Percentiles rank a stretch among this genome's conserved stretches.
Evolutionary conservation across 2,888 invertebrate genomes (phyloP).

Genomic region (Prostheceraeus crozeri): DNA sequence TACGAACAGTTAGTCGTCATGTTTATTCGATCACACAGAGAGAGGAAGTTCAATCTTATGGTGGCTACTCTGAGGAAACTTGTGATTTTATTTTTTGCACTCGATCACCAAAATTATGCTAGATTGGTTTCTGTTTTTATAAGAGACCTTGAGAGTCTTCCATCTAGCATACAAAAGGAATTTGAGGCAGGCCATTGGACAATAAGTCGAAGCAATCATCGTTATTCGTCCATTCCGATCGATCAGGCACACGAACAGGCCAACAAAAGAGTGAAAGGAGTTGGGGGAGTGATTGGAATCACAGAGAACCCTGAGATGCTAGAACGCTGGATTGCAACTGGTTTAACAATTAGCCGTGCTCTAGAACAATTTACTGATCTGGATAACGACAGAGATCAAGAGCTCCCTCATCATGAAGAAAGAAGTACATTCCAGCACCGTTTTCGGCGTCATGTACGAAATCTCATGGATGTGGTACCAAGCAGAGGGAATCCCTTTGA

Average conservation of each 20-base stretch:
- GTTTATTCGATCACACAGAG: constrained; percentile 32
- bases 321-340: constrained; percentile 31
- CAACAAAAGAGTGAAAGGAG: constrained; percentile 38
- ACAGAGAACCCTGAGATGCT: constrained; percentile 35
- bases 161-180: constrained; percentile 9
- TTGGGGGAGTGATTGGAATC: constrained; percentile 27
- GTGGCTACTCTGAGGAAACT: constrained; percentile 26
- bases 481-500: constrained; percentile 26
- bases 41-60: constrained; percentile 24
- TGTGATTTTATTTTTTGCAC: constrained; percentile 33
- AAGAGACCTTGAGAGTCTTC: constrained; percentile 4
- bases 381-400: constrained; percentile 24
- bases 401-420: constrained; percentile 36
- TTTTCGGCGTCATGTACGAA: constrained; percentile 33
- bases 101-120: constrained; percentile 34
- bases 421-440: constrained; percentile 35
- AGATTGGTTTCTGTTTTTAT: not conserved
- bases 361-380: constrained; percentile 31
- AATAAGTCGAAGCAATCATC: constrained; percentile 37
- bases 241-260: constrained; percentile 38
- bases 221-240: constrained; percentile 33
- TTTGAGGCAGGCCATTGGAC: constrained; percentile 34
- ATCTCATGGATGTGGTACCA: constrained; percentile 35
- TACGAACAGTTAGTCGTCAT: constrained; percentile 12
- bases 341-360: constrained; percentile 26